Percentiles rank a stretch among this genome's conserved stretches.
Evolutionary conservation across 2,888 invertebrate genomes (phyloP).

Genomic region (Xestia sexstrigata): DNA sequence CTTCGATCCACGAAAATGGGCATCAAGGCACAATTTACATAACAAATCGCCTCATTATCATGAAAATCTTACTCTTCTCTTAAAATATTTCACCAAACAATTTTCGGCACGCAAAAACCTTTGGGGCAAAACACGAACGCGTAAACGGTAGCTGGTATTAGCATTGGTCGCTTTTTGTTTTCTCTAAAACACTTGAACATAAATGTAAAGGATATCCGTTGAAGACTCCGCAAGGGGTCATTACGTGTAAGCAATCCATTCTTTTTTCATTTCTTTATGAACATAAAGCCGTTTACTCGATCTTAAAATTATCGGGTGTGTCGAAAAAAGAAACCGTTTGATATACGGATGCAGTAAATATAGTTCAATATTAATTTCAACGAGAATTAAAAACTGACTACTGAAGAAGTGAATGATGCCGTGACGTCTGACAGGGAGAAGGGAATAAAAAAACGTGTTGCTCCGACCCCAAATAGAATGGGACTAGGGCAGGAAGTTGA

Average conservation of each 20-base stretch:
- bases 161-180: constrained; percentile 75
- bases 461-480: no score
- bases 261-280: constrained; percentile 70
- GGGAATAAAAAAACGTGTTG: no score
- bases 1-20: constrained; percentile 57
- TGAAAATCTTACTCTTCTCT: constrained; percentile 71
- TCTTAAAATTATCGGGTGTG: constrained; percentile 64
- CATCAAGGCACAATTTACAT: constrained; percentile 71
- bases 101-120: constrained; percentile 87
- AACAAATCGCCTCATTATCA: constrained; percentile 73
- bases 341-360: constrained; percentile 55
- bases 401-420: background rate
- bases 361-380: constrained; percentile 17
- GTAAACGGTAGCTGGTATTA: constrained; percentile 83
- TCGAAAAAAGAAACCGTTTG: constrained; percentile 49
- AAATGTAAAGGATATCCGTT: constrained; percentile 87
- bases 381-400: constrained; percentile 7
- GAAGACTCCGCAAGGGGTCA: constrained; percentile 80
- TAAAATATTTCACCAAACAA: constrained; percentile 78
- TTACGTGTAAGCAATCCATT: constrained; percentile 80
- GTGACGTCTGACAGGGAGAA: no score
- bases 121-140: constrained; percentile 70
- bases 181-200: constrained; percentile 74
- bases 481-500: no score
- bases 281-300: constrained; percentile 60